Evolutionary conservation across 2,888 invertebrate genomes (phyloP), one percentile per base, ranked within the genome.

Genomic region (Brenthis ino): DNA sequence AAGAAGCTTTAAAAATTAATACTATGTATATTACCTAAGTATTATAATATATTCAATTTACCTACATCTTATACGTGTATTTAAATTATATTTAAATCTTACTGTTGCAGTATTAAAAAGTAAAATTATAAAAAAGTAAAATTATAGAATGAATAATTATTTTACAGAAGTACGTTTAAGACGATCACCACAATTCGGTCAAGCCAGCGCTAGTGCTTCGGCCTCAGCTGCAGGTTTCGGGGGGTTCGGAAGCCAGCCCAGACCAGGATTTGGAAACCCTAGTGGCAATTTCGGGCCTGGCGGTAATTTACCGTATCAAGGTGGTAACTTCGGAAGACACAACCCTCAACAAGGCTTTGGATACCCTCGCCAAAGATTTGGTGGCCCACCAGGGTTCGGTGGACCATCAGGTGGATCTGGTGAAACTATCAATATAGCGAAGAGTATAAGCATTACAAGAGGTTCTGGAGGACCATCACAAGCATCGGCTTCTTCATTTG

Each of bases 391-490:
- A 13, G 69, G 72, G 0, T 69, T 70, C 20, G 67, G 67, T 20
- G 64, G 55, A 28, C 60, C 65, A 3, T 50, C 57, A 12, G 33
- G 68, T 4, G 12, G 67, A 37, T 66, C 70, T 11, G 65, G 70
- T 24, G 64, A 63, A 14, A 73, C 75, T 0, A 75, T 79, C n/a
- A 83, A 80, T 64, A 82, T 85, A 8, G 80, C 85, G 6, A 85
- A 85, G 76, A 85, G 83, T 69, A 79, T 85, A 51, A 85, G 83
- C 68, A 85, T 85, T 43, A 79, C 76, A 67, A 57, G 20, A 57
- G 77, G 28, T 78, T 77, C 11, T 73, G 76, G 2, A 75, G 75
- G 5, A 74, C 74, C 0, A 63, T 75, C 57, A 71, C 77, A 51
- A 24, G 68, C 76, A 6, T 72, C 65, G 13, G 72, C 81, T 4